Evolutionary conservation across 2,113 vertebrate genomes (phyloP), one percentile per base, ranked within the genome.

Genomic region (Elephantulus edwardii): DNA sequence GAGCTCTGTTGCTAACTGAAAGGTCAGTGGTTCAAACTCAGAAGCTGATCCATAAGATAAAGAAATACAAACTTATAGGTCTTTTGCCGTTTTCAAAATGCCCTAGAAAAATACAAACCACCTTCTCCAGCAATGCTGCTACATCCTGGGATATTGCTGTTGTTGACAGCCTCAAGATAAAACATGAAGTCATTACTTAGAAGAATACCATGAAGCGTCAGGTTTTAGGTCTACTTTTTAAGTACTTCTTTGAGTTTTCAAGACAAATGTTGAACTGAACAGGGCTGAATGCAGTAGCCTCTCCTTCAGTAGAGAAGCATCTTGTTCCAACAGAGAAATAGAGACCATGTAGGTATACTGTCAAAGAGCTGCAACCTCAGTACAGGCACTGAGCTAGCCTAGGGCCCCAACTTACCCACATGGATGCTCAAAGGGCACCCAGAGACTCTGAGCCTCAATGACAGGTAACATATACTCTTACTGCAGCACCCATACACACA

Each of bases 1-100:
- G n/a, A n/a, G n/a, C n/a, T n/a, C n/a, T n/a, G n/a, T n/a, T n/a
- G n/a, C n/a, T n/a, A n/a, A n/a, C n/a, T n/a, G n/a, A n/a, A n/a
- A n/a, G n/a, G n/a, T n/a, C n/a, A n/a, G n/a, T n/a, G n/a, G n/a
- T n/a, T n/a, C n/a, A n/a, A n/a, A n/a, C n/a, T 89, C 79, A 82
- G 44, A 56, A 54, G 33, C 14, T n/a, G n/a, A n/a, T n/a, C 79
- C 38, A 17, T 0, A 0, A 84, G 76, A 50, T 78, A 90, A 33
- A 48, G 60, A 86, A 68, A 81, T 17, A 24, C 16, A 38, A 77
- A 90, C 48, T 52, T 89, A 89, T 14, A 79, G 35, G 30, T 22
- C 28, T 35, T 70, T 72, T 79, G 35, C 26, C 77, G 76, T 83
- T 93, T 92, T 52, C 64, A 83, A 89, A 90, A 80, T 50, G 71